Evolutionary conservation across 2,113 vertebrate species (phyloP), one percentile per base, ranked within the genome.

Genomic region (Gasterosteus aculeatus): DNA sequence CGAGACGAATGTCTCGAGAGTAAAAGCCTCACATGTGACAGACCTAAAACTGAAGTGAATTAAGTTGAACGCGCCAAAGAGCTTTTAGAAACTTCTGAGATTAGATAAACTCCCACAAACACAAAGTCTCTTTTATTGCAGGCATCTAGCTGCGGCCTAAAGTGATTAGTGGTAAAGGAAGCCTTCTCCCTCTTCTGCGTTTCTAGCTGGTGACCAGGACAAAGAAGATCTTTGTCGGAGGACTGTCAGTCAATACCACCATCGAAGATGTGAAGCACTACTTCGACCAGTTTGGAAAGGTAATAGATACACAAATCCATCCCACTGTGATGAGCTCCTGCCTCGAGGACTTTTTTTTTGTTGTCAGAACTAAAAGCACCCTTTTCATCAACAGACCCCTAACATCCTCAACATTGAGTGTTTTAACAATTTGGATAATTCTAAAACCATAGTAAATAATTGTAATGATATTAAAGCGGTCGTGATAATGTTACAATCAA

Each of bases 211-310:
- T 98, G 94, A 98, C 97, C 80, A 95, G 97, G 92, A 98, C 97
- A 88, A 98, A 98, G 96, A 98, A 98, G 95, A 97, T 98, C 94
- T 98, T 98, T 95, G 97, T 98, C 7, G 97, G 97, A 84, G 97
- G 97, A 54, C 94, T 98, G 66, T 98, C 97, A 0, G 97, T 98
- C 92, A 98, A 96, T 93, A 98, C 97, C 89, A 97, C 96, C 38
- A 95, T 97, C 78, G 97, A 98, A 87, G 97, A 98, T 64, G 97
- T 98, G 91, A 98, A 98, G 90, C 97, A 98, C 7, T 98, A 98
- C 91, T 98, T 98, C 0, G 97, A 98, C 88, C 97, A 98, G 91
- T 98, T 98, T 18, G 97, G 97, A 86, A 98, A 98, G 96, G 97
- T 98, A 92, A 94, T 91, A 87, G 59, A 58, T 31, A 31, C 39